A percentile compares a stretch with the other conserved stretches of the same genome.
Evolutionary conservation across 2,888 invertebrate genomes (phyloP).

Genomic region (Diadegma fenestrale): DNA sequence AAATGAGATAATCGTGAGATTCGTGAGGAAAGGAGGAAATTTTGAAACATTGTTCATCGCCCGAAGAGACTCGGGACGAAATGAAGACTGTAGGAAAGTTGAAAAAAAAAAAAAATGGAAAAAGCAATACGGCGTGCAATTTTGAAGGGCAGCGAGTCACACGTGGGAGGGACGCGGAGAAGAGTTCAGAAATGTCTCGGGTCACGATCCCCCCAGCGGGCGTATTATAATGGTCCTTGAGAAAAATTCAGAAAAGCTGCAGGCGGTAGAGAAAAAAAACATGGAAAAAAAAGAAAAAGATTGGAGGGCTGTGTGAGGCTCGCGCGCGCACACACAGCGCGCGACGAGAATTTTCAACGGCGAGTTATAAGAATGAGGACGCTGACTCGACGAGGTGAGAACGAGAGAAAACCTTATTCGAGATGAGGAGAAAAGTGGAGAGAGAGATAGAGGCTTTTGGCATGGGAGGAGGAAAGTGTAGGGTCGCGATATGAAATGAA

Average conservation of each 20-base stretch:
- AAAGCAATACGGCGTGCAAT: background rate
- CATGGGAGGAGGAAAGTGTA: slow-evolving; percentile 4
- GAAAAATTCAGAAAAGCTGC: slow-evolving; percentile 59
- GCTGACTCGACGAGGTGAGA: slow-evolving; percentile 66
- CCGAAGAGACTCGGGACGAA: background rate
- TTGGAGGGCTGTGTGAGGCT: background rate
- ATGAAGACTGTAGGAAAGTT: background rate
- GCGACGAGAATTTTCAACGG: slow-evolving; percentile 65
- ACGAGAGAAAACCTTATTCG: slow-evolving; percentile 49
- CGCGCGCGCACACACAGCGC: slow-evolving; percentile 5
- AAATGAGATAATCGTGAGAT: background rate
- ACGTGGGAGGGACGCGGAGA: background rate
- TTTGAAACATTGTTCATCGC: background rate
- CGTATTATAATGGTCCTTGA: slow-evolving; percentile 60
- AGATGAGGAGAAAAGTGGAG: background rate
- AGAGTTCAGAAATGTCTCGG: slow-evolving; percentile 23
- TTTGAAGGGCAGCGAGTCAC: slow-evolving; percentile 3
- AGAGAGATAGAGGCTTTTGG: slow-evolving; percentile 10
- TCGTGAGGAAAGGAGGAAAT: background rate
- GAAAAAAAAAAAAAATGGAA: background rate
- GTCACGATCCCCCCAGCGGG: slow-evolving; percentile 44
- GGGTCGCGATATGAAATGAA: slow-evolving; percentile 48
- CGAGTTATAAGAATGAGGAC: slow-evolving; percentile 67
- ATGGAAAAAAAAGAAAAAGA: background rate
- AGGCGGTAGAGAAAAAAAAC: slow-evolving; percentile 20